Conservation (phyloP, 2,888 invertebrate genomes). For the Nineta flava region DNA sequence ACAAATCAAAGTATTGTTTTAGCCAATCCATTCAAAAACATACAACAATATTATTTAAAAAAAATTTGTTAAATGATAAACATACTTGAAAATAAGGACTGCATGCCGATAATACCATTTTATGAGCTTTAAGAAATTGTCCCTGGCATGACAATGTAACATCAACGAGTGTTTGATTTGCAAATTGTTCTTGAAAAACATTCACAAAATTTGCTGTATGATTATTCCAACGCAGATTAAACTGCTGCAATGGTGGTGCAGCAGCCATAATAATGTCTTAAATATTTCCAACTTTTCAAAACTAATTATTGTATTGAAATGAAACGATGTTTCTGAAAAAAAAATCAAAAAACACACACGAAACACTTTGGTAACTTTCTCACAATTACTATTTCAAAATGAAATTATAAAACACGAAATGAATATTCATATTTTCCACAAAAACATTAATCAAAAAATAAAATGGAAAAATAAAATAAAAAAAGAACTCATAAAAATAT, state of each 20-base stretch:
- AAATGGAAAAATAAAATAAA: neutral
- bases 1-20: too few relatives aligned
- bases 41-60: neutral
- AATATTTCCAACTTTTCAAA: neutral
- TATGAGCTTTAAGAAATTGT: constrained; percentile 31
- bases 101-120: constrained; percentile 32
- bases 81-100: constrained; percentile 31
- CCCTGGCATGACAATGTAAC: constrained; percentile 32
- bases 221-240: constrained; percentile 33
- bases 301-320: too few relatives aligned
- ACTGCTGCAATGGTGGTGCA: constrained; percentile 19
- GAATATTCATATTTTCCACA: too few relatives aligned
- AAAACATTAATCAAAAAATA: neutral
- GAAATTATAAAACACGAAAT: too few relatives aligned
- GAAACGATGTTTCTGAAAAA: too few relatives aligned
- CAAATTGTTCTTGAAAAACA: constrained; percentile 29
- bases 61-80: neutral
- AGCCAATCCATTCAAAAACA: neutral
- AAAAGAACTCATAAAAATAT: neutral
- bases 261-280: constrained; percentile 5
- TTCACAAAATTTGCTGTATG: constrained; percentile 31
- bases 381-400: too few relatives aligned
- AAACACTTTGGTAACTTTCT: too few relatives aligned
- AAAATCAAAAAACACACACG: too few relatives aligned
- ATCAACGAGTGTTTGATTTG: constrained; percentile 28